Evolutionary conservation across 1,140 invertebrate species (phyloP), one percentile per base, ranked within the genome.

Genomic region (Macrosteles quadrilineatus): DNA sequence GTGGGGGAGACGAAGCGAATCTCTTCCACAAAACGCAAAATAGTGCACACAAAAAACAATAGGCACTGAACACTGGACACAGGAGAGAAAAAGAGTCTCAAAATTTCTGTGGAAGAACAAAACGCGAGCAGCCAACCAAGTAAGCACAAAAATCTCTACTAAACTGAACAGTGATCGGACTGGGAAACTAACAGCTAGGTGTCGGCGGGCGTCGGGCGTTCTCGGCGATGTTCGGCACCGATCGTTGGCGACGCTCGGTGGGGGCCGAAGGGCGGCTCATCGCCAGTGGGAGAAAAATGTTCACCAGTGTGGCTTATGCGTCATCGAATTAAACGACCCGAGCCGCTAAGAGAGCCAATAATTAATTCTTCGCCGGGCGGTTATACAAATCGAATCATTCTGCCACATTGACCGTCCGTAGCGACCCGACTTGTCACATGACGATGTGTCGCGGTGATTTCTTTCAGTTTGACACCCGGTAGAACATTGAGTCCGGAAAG

Each of bases 81-180:
- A 25, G 55, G 9, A 59, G 27, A 25, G 27, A 4, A 27, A 25
- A 27, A 9, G 21, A 14, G 27, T 14, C 27, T 27, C 55, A 59
- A 59, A 50, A 59, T 59, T 36, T 25, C 55, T 27, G 55, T 27
- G 55, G 55, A 50, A 59, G 55, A 59, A 59, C 55, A 27, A 27
- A 59, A 59, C 55, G 27, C 27, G 55, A 36, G 23, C 21, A 59
- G 55, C 55, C 55, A 59, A 59, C 55, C 55, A 59, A 59, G 55
- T 50, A 59, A 59, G 55, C 55, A 59, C 55, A 59, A 59, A 59
- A 59, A 59, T 59, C 55, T 59, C 55, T 59, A 59, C 55, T 59
- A 59, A 59, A 59, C 55, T 59, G 55, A 59, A 59, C 55, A n/a
- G n/a, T 53, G 9, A 19, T 6, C 19, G 4, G 12, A 23, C 21